Conservation (phyloP, 2,113 vertebrate species). For the Heterocephalus glaber region DNA sequence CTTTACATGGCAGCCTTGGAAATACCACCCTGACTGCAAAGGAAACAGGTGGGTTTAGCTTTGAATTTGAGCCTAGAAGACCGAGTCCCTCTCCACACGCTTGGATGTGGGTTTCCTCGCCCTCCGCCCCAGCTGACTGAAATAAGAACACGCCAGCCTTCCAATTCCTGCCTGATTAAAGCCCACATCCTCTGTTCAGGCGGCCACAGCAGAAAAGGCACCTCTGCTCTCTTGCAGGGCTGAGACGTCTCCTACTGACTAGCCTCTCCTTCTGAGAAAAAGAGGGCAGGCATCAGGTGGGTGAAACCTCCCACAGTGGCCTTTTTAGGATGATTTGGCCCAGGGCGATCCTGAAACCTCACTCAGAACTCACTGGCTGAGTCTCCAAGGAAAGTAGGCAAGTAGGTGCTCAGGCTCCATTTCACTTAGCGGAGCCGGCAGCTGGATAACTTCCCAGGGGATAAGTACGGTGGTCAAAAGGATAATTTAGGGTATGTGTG, state of each 20-base stretch:
- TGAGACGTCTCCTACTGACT: background rate
- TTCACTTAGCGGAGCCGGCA: background rate
- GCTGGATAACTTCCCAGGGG: background rate
- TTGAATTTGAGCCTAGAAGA: background rate
- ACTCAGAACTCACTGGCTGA: background rate
- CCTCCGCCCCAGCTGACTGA: background rate
- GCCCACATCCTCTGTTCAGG: background rate
- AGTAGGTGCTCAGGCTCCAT: background rate
- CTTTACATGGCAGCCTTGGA: background rate
- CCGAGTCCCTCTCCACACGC: background rate
- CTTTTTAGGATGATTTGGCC: background rate
- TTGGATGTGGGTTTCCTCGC: background rate
- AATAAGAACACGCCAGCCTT: background rate
- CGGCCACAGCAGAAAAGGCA: background rate
- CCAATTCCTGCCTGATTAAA: constrained; percentile 39
- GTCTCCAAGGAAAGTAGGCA: background rate
- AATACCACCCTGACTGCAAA: background rate
- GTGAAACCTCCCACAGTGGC: background rate
- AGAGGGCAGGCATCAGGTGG: background rate
- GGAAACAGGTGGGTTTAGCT: background rate
- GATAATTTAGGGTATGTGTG: background rate
- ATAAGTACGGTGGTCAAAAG: background rate
- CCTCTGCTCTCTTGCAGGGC: background rate
- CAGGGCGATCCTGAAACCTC: background rate
- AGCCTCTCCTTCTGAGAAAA: background rate